Percentiles rank a stretch among this genome's conserved stretches.
Evolutionary conservation across 2,888 invertebrate genomes (phyloP).

Genomic region (Allolobophora icterica): DNA sequence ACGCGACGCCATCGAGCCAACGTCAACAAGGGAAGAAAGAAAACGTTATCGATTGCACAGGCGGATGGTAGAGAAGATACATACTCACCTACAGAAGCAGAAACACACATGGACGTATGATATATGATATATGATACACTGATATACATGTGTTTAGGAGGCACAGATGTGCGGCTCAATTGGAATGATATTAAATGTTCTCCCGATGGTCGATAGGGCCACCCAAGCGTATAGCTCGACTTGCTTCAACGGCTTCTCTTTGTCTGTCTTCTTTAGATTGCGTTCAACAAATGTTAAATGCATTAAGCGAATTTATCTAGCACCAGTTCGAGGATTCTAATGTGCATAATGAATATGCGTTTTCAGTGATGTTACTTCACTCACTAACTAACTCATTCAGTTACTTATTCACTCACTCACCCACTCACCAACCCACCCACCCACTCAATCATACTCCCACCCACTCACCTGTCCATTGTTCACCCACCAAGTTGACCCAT

Average conservation of each 20-base stretch:
- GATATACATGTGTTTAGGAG: not conserved
- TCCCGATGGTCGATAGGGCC: not conserved
- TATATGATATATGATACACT: no score
- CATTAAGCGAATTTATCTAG: not conserved
- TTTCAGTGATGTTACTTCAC: not conserved
- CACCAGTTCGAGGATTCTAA: not conserved
- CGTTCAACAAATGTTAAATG: not conserved
- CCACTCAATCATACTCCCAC: no score
- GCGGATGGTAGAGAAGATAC: not conserved
- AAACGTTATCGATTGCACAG: not conserved
- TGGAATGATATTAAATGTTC: not conserved
- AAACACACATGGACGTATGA: not conserved
- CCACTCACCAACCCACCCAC: no score
- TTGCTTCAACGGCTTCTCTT: not conserved
- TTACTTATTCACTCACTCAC: no score
- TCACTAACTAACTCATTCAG: no score
- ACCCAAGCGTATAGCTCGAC: not conserved
- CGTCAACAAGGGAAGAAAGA: not conserved
- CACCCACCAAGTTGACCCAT: no score
- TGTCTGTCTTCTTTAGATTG: no score
- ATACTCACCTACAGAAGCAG: not conserved
- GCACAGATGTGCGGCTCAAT: not conserved
- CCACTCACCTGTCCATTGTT: no score
- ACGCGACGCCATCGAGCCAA: not conserved
- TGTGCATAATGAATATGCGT: not conserved